phyloP scores from a whole-genome alignment of 2,888 invertebrate genomes.

The Ctena decussata region DNA sequence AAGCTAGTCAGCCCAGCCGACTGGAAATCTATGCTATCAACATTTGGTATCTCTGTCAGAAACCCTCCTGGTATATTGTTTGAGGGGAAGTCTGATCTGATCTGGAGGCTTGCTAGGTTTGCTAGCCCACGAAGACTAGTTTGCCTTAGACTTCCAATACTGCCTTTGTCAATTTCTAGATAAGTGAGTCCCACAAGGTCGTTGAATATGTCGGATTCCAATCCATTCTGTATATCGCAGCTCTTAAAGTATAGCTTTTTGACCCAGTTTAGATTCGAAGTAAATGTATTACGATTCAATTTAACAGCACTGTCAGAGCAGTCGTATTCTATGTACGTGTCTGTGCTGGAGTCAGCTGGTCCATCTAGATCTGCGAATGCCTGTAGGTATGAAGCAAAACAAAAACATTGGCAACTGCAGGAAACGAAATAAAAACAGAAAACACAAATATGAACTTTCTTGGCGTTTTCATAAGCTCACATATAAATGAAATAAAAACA shows the following conservation, averaged over 20 bases:
- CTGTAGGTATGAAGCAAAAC: too few relatives aligned
- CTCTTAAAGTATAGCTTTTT: constrained; percentile 14
- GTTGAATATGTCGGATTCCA: not conserved
- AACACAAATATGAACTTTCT: too few relatives aligned
- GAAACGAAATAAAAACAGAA: too few relatives aligned
- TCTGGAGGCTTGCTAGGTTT: not conserved
- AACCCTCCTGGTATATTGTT: constrained; percentile 16
- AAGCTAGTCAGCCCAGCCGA: constrained; percentile 34
- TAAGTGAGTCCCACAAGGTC: not conserved
- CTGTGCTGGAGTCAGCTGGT: too few relatives aligned
- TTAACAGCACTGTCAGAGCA: too few relatives aligned
- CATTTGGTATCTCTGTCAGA: constrained; percentile 3
- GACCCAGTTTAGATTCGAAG: too few relatives aligned
- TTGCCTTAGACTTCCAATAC: constrained; percentile 34
- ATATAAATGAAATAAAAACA: too few relatives aligned
- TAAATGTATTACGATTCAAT: too few relatives aligned
- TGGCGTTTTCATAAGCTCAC: too few relatives aligned
- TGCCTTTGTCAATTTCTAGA: constrained; percentile 10
- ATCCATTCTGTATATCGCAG: constrained; percentile 34
- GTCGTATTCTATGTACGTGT: too few relatives aligned
- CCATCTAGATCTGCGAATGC: too few relatives aligned
- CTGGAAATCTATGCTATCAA: constrained; percentile 26
- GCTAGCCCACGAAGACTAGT: constrained; percentile 34
- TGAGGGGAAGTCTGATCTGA: constrained; percentile 37
- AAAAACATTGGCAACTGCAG: too few relatives aligned